Percentiles rank a stretch among this genome's conserved stretches.
Conservation (phyloP, 2,888 invertebrate species). For the Volucella inanis region DNA sequence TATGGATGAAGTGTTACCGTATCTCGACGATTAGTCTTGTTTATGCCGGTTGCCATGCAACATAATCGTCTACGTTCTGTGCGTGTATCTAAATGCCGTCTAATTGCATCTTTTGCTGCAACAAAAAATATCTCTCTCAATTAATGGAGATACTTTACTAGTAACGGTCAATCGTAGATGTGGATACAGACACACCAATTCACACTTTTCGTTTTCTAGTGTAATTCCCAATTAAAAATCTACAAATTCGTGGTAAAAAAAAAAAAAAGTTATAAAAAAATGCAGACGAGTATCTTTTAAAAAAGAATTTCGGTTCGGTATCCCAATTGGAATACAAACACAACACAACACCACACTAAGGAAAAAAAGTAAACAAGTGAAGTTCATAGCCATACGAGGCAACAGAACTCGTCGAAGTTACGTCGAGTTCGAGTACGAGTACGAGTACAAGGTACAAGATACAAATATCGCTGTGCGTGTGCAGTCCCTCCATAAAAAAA, state of each 20-base stretch:
- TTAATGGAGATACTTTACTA: slow-evolving; percentile 34
- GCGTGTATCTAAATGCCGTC: slow-evolving; percentile 64
- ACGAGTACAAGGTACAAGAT: background rate
- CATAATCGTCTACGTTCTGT: slow-evolving; percentile 75
- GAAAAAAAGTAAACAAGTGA: slow-evolving; percentile 70
- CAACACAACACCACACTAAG: background rate
- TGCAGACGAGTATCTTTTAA: background rate
- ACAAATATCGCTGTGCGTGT: slow-evolving; percentile 56
- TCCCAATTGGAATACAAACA: slow-evolving; percentile 61
- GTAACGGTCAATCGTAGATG: slow-evolving; percentile 26
- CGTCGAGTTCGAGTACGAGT: slow-evolving; percentile 27
- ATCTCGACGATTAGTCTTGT: slow-evolving; percentile 78
- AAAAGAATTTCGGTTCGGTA: slow-evolving; percentile 51
- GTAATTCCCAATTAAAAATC: slow-evolving; percentile 26
- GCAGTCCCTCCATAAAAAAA: slow-evolving; percentile 41
- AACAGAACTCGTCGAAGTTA: slow-evolving; percentile 4
- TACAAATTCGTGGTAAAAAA: slow-evolving; percentile 30
- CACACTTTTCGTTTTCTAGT: slow-evolving; percentile 17
- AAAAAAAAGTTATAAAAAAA: background rate
- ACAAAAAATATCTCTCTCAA: slow-evolving; percentile 9
- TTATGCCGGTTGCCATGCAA: slow-evolving; percentile 80
- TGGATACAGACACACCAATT: slow-evolving; percentile 15
- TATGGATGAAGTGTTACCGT: slow-evolving; percentile 70
- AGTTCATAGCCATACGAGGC: slow-evolving; percentile 6
- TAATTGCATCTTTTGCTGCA: slow-evolving; percentile 59